Evolutionary conservation across 2,113 vertebrate species (phyloP), one percentile per base, ranked within the genome.

Genomic region (Chloroceryle aenea): DNA sequence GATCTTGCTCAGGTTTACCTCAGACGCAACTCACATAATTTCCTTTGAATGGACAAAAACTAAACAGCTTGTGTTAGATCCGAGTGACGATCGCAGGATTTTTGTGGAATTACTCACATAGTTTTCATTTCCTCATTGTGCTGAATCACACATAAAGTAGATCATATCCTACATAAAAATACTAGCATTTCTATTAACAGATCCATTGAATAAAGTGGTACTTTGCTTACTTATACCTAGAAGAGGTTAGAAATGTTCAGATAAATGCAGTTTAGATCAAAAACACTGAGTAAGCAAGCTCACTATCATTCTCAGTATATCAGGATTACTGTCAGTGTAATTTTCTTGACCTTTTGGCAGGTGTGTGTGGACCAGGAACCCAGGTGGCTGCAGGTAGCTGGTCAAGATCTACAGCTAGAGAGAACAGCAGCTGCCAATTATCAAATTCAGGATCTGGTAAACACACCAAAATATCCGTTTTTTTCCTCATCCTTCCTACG

Each of bases 1-100:
- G 32, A 58, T 42, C 15, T 93, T 87, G 87, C 29, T 91, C 55
- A 92, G n/a, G 19, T 88, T 93, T 93, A 86, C 77, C 47, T 75
- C 43, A 80, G 80, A 75, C 20, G 2, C 2, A 2, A 38, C 29
- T 83, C 64, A 81, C 40, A 92, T 50, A 73, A 85, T 69, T 91
- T 88, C 26, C 38, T 8, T 88, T 75, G 40, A 72, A 83, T 30
- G 14, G 18, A 55, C 23, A 82, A 69, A 50, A 87, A 9, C 9
- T 79, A 56, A 3, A 3, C 26, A 76, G 6, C 2, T 76, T 69
- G 6, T 56, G 26, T 55, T 47, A 94, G 88, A 77, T 8, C 29
- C 74, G 26, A 84, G 48, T 56, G 30, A 90, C 83, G 55, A 88
- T 63, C 9, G 71, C 32, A 45, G 32, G 13, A 75, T 78, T 84